Base-by-base conservation (phyloP, 2,888 invertebrate species). In the Apodemia duryi region DNA sequence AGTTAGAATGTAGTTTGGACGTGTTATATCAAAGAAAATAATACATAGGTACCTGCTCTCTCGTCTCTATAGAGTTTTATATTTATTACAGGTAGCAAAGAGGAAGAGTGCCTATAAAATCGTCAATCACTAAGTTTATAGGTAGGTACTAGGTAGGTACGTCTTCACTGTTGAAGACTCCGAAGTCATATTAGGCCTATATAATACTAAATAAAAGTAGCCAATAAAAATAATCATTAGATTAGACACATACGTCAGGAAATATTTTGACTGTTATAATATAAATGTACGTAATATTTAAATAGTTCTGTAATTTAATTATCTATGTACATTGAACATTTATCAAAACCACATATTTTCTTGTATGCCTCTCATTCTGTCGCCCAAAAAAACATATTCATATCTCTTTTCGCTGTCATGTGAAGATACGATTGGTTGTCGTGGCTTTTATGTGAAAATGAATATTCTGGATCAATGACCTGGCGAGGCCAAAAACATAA, bases 361-460 rank as follows among this genome's bases (percentile, higher is more conserved):
- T 62, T 63, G 62, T 32, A 46, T 52, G 65, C n/a, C 13, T 63
- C 70, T 71, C 32, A 81, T 75, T 75, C 76, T 72, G 70, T 84
- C 72, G 63, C 11, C 67, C 71, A 21, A 3, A 9, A 43, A 51
- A 61, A 43, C 43, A 51, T 84, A 82, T 78, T 65, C 72, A 35
- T 70, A 43, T 87, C 81, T 78, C 83, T 70, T 67, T 86, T 81
- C 79, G 69, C 79, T 86, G 85, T 76, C 83, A 81, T 90, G 91
- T 89, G 82, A 77, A 73, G 64, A 70, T 67, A 70, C 75, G 81
- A 88, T 87, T 86, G 88, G 90, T 72, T 73, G 73, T 70, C 57
- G 57, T 70, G 67, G 70, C 64, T 68, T 66, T 66, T 63, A 71
- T 67, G 69, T 68, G 63, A 66, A 71, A 67, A 63, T 67, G 67